A percentile compares a stretch with the other conserved stretches of the same genome.
phyloP scores from a whole-genome alignment of 2,113 vertebrate species.

The Charina bottae region DNA sequence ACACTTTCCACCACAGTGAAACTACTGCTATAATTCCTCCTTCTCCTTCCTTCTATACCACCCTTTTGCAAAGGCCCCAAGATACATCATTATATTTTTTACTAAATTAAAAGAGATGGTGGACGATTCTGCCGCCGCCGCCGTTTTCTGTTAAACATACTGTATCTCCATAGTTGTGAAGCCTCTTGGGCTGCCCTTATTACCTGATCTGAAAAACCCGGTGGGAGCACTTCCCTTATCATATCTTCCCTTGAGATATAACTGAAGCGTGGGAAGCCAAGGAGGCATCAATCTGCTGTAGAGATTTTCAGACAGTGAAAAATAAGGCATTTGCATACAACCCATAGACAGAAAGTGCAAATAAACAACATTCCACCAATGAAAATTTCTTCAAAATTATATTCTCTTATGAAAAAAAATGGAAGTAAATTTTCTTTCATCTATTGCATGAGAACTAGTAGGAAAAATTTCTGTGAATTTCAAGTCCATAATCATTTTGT shows the following conservation, averaged over 20 bases:
- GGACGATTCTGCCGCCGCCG: background rate
- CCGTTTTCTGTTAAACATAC: background rate
- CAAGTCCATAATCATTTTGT: background rate
- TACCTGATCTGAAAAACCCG: background rate
- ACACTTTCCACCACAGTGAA: no score
- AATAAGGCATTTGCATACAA: background rate
- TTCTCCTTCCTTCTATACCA: background rate
- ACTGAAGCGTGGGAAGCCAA: background rate
- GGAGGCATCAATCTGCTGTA: background rate
- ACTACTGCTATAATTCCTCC: background rate
- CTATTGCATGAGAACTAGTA: background rate
- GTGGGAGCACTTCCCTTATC: background rate
- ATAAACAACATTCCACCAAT: background rate
- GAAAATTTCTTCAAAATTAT: no score
- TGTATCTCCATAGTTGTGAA: background rate
- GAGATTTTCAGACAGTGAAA: background rate
- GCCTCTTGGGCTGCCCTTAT: background rate
- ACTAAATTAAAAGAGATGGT: background rate
- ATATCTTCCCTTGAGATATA: background rate
- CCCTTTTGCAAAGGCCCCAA: background rate
- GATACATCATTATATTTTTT: background rate
- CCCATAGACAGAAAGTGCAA: background rate
- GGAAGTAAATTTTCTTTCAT: background rate
- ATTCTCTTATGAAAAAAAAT: background rate
- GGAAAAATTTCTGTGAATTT: background rate